Base-by-base conservation (phyloP, 1,140 invertebrate genomes). In the Zaprionus kolodkinae region DNA sequence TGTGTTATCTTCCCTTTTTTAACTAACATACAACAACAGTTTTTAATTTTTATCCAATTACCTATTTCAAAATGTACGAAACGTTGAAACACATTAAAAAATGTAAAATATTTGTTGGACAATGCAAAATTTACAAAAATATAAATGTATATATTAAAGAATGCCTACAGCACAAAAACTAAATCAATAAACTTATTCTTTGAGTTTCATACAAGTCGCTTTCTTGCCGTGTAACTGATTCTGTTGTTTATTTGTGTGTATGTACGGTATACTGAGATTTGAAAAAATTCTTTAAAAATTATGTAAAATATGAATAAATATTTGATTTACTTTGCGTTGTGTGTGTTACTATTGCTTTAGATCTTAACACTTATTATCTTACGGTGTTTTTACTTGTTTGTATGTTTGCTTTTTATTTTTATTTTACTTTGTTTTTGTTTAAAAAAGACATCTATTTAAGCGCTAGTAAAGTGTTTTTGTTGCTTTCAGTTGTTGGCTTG, bases 291-390 rank as follows among this genome's bases (percentile, higher is more conserved):
- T 38, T 66, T 60, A 81, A 81, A 81, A 84, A 81, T 76, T 69
- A 83, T 80, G 79, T 84, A 84, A 89, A 88, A 76, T 78, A 85
- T 79, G 62, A 84, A 81, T 79, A 90, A 90, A 81, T 89, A 89
- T 89, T 89, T 79, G 72, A 75, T 76, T 68, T 89, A 82, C 71
- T 74, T 76, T 59, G 69, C 63, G 74, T 75, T 68, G 54, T 74
- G 64, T 71, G 40, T 43, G 40, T n/a, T 79, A 71, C 79, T 80
- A 75, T 70, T 84, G 70, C 70, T 78, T 78, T 74, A 61, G 68
- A 76, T 75, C 84, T 89, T 78, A 81, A 89, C 85, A 88, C 84
- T 88, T 81, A 78, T 60, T 84, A 89, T 89, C 85, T 89, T 88
- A 88, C 84, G 45, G 45, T 50, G 45, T 50, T 50, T 30, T 30